phyloP scores from a whole-genome alignment of 64 coral and sea anemone species.

The Trachythela sp. region DNA sequence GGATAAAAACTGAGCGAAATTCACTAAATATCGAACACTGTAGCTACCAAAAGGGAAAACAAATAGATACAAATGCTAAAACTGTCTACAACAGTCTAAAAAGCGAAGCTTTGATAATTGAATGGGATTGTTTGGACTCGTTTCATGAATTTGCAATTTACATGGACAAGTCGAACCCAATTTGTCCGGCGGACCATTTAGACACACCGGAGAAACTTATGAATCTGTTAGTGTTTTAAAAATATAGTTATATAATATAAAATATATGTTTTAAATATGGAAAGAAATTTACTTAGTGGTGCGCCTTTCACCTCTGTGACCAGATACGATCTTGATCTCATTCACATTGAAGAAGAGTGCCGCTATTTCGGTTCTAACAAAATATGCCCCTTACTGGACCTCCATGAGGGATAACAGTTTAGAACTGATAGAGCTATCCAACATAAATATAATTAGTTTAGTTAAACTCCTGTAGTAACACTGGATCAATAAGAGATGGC shows the following conservation, averaged over 20 bases:
- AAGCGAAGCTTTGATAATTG: slow-evolving; percentile 38
- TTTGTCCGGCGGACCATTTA: slow-evolving; percentile 82
- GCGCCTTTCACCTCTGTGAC: no score
- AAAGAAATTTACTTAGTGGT: no score
- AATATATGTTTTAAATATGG: background rate
- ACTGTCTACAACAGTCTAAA: background rate
- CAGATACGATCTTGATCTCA: no score
- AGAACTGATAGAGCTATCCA: no score
- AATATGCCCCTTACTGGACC: no score
- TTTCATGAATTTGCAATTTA: slow-evolving; percentile 89
- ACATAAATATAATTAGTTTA: no score
- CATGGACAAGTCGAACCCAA: slow-evolving; percentile 89
- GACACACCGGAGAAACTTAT: slow-evolving; percentile 98
- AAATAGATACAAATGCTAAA: background rate
- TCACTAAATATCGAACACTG: background rate
- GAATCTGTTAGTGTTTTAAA: slow-evolving; percentile 59
- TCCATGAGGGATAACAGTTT: no score
- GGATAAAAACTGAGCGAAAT: background rate
- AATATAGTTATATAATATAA: background rate
- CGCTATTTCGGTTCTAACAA: no score
- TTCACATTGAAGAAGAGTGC: no score
- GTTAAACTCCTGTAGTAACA: no score
- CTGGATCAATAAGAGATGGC: no score
- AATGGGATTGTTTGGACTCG: slow-evolving; percentile 89
- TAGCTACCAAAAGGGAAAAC: background rate